phyloP scores from a whole-genome alignment of 2,888 invertebrate species.

The Leptothorax acervorum region DNA sequence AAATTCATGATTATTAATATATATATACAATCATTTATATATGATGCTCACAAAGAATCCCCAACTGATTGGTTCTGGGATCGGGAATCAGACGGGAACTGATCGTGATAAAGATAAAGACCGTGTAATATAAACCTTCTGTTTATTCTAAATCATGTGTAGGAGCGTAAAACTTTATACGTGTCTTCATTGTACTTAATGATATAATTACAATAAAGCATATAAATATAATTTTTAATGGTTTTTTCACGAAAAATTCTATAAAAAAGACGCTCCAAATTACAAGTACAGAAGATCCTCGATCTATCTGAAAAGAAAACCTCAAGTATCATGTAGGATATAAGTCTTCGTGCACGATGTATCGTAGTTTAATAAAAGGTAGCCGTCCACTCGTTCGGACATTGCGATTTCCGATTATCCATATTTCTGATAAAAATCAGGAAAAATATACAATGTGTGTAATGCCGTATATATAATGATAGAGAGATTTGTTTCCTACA shows the following conservation, averaged over 20 bases:
- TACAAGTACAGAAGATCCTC: constrained; percentile 15
- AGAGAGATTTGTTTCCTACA: constrained; percentile 10
- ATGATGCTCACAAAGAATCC: background rate
- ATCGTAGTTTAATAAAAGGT: constrained; percentile 8
- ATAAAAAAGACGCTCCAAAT: constrained; percentile 10
- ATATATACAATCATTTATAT: background rate
- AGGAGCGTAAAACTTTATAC: constrained; percentile 61
- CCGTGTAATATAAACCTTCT: constrained; percentile 62
- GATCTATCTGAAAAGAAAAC: constrained; percentile 29
- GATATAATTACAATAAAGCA: constrained; percentile 44
- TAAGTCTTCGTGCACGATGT: background rate
- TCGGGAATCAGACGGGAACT: constrained; percentile 33
- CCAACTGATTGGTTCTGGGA: constrained; percentile 26
- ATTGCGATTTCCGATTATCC: background rate
- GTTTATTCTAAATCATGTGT: constrained; percentile 70
- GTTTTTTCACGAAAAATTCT: background rate
- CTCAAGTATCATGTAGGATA: constrained; percentile 31
- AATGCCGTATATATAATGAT: background rate
- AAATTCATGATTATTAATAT: background rate
- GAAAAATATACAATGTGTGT: background rate
- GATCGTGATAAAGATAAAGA: constrained; percentile 29
- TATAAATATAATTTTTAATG: constrained; percentile 32
- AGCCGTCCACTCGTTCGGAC: background rate
- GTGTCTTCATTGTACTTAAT: constrained; percentile 33
- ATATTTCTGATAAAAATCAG: background rate